Evolutionary conservation across 2,113 vertebrate genomes (phyloP).

Genomic region (Macrotis lagotis): DNA sequence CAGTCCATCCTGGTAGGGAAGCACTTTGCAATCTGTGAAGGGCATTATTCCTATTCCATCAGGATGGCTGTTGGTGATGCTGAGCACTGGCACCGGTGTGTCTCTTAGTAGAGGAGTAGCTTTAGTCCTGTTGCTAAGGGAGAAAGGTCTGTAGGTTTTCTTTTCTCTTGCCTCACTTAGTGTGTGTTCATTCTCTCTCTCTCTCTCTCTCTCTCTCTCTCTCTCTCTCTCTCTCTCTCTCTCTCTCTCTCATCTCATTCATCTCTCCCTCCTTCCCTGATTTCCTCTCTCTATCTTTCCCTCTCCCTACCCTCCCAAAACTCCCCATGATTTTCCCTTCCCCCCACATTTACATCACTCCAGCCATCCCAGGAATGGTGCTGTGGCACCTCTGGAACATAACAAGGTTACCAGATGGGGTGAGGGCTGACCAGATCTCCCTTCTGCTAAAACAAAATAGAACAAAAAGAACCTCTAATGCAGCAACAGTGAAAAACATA

Average conservation of each 20-base stretch:
- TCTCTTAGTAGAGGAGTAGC: conserved; percentile 47
- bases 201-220: not conserved
- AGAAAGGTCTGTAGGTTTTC: conserved; percentile 58
- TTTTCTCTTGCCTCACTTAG: not conserved
- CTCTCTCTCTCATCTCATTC: not conserved
- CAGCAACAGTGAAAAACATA: not conserved
- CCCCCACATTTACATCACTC: not conserved
- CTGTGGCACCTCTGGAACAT: not conserved
- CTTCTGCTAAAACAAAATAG: not conserved
- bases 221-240: not conserved
- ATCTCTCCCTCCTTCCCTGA: not conserved
- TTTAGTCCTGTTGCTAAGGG: conserved; percentile 73
- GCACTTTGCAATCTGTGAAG: not conserved
- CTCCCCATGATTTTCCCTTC: not conserved
- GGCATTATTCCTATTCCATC: not conserved
- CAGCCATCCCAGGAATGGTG: not conserved
- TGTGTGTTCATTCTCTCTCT: not conserved
- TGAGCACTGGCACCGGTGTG: not conserved
- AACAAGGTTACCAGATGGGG: not conserved
- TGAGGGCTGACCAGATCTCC: not conserved
- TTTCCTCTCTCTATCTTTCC: not conserved
- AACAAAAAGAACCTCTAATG: not conserved
- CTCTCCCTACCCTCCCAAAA: not conserved
- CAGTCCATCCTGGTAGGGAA: not conserved
- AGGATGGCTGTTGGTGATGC: not conserved